Percentiles rank a stretch among this genome's conserved stretches.
phyloP scores from a whole-genome alignment of 2,797 vertebrate genomes.

The Vultur gryphus region DNA sequence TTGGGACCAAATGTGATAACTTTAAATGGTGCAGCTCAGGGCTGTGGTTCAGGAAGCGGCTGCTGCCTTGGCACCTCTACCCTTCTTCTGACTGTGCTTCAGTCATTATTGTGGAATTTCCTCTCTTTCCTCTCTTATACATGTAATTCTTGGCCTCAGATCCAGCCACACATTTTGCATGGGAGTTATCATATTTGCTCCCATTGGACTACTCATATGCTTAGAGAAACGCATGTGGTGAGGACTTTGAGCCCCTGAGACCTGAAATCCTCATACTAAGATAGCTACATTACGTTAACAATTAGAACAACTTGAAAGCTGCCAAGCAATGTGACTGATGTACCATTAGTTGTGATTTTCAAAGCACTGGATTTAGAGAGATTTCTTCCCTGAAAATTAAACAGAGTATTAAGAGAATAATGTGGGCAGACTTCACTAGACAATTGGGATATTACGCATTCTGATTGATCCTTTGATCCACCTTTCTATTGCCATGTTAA shows the following conservation, averaged over 20 bases:
- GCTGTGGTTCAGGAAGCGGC: background rate
- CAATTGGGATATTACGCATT: background rate
- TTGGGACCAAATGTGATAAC: background rate
- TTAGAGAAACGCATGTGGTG: background rate
- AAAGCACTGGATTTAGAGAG: background rate
- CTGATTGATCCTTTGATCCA: background rate
- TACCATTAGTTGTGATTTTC: background rate
- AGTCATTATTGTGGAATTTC: conserved; percentile 17
- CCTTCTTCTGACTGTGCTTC: background rate
- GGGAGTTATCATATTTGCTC: background rate
- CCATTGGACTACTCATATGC: background rate
- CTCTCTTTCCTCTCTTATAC: background rate
- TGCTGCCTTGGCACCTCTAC: background rate
- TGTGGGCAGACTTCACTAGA: background rate
- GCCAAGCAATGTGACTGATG: background rate
- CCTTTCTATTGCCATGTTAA: background rate
- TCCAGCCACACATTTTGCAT: background rate
- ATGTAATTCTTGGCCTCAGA: background rate
- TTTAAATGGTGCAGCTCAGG: background rate
- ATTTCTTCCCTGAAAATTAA: background rate
- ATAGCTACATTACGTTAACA: background rate
- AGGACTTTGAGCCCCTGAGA: background rate
- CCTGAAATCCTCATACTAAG: background rate
- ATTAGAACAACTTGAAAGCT: background rate
- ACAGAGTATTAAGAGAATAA: background rate